Evolutionary conservation across 2,113 vertebrate species (phyloP), one percentile per base, ranked within the genome.

Genomic region (Spheniscus mendiculus): DNA sequence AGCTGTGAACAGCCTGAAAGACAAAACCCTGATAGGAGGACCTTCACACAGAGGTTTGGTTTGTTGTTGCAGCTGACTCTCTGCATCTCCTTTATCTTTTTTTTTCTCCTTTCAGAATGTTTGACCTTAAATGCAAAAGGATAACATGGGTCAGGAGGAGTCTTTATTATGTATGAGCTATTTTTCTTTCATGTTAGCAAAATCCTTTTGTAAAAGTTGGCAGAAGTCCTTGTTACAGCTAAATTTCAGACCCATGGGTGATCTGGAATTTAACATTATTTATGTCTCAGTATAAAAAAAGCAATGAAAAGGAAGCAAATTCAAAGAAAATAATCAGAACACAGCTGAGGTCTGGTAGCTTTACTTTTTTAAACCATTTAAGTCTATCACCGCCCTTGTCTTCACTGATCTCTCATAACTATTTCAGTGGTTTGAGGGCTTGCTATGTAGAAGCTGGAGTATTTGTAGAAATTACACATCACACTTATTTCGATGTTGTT

Each of bases 161-260:
- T 80, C 71, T 95, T 95, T 97, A 78, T 92, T 89, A 93, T 93
- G 83, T 70, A 94, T 71, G 52, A 92, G 76, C 53, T 96, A 78
- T 95, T 93, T 82, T 96, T 86, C 92, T 97, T 97, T 97, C 95
- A 97, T 92, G 90, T 95, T 96, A 91, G 95, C 80, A 94, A 94
- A 97, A 91, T 74, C 78, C 87, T 93, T 94, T 88, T 86, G 71
- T 94, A 86, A 74, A 97, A 96, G 27, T 82, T 91, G 92, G 96
- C 94, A 97, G 69, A 88, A 94, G 61, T 74, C 89, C 92, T 89
- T 63, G 69, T 81, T 87, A 81, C 72, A 94, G 94, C 92, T 89
- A 70, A 47, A 87, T 92, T 91, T 89, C 87, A 82, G 95, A 89
- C 90, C 80, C 92, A 88, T 70, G 90, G 69, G 96, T 92, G 90